A percentile compares a stretch with the other conserved stretches of the same genome.
These are phyloP conservation scores for Latheticus oryzae DNA, from an alignment of 2,888 invertebrate genomes.

Conservation along the genomic window DNA sequence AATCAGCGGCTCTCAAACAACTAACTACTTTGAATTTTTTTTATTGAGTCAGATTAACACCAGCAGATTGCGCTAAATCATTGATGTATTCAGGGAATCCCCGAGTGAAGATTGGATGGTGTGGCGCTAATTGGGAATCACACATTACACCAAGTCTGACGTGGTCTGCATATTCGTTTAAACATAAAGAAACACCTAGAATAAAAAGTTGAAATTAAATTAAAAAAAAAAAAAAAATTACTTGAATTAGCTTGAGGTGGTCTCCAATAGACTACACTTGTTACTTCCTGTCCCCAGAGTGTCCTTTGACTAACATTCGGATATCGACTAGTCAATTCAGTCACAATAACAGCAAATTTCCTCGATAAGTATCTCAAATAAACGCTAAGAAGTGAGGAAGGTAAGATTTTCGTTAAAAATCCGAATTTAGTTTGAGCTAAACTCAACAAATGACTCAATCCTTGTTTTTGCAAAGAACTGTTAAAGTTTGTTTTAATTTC, in stretches of 20 bases:
- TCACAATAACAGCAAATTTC: constrained; percentile 75
- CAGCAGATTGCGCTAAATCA: constrained; percentile 55
- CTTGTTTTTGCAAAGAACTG: constrained; percentile 66
- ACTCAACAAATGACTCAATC: constrained; percentile 68
- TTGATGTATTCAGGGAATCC: constrained; percentile 61
- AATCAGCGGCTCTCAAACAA: constrained; percentile 12
- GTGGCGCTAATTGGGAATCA: constrained; percentile 76
- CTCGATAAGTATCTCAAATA: constrained; percentile 75
- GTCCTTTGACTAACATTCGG: constrained; percentile 67
- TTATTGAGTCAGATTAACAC: constrained; percentile 11
- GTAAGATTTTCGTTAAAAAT: constrained; percentile 73
- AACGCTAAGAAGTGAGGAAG: constrained; percentile 69
- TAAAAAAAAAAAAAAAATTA: constrained; percentile 63
- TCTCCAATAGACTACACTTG: constrained; percentile 76
- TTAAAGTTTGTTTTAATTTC: constrained; percentile 64
- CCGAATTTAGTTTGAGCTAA: constrained; percentile 69
- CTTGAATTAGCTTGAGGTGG: constrained; percentile 83
- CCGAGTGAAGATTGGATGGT: constrained; percentile 70
- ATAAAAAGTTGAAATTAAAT: constrained; percentile 42
- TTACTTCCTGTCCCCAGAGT: constrained; percentile 75
- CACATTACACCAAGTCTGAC: constrained; percentile 78
- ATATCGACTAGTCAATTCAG: constrained; percentile 69
- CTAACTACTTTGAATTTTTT: neutral
- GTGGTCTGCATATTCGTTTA: constrained; percentile 75
- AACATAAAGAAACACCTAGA: constrained; percentile 78